phyloP scores from a whole-genome alignment of 2,888 invertebrate species.

The Magallana nippona region DNA sequence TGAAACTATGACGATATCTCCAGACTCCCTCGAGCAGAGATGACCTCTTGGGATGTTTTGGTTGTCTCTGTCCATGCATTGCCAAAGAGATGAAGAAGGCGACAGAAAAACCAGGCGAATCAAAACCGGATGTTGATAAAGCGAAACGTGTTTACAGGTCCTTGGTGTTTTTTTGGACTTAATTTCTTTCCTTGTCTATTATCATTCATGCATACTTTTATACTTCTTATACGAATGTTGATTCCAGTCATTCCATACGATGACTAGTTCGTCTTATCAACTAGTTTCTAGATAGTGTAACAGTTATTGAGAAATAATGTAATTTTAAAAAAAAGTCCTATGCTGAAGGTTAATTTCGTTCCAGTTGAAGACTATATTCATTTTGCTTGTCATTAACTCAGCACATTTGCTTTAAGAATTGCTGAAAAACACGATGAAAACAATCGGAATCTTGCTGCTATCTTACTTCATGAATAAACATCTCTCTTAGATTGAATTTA shows the following conservation, averaged over 20 bases:
- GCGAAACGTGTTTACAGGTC: slow-evolving; percentile 75
- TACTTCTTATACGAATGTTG: neutral
- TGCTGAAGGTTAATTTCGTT: too few species aligned
- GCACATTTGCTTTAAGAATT: too few species aligned
- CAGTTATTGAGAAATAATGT: too few species aligned
- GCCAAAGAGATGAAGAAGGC: slow-evolving; percentile 68
- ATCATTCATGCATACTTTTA: neutral
- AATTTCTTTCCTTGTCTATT: slow-evolving; percentile 3
- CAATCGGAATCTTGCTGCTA: too few species aligned
- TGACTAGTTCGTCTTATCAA: too few species aligned
- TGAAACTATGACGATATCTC: slow-evolving; percentile 28
- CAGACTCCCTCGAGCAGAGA: slow-evolving; percentile 17
- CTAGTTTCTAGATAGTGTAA: too few species aligned
- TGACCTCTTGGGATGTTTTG: slow-evolving; percentile 42
- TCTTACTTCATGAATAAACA: too few species aligned
- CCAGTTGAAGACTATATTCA: too few species aligned
- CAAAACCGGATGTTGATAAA: slow-evolving; percentile 73
- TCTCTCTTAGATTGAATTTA: too few species aligned
- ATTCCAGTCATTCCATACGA: neutral
- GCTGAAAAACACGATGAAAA: too few species aligned
- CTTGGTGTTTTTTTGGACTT: neutral
- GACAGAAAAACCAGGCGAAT: slow-evolving; percentile 64
- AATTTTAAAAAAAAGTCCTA: too few species aligned
- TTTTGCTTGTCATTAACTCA: too few species aligned
- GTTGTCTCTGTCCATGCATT: slow-evolving; percentile 28